Base-by-base conservation (phyloP, 2,888 invertebrate genomes). In the Parnassius glacialis region DNA sequence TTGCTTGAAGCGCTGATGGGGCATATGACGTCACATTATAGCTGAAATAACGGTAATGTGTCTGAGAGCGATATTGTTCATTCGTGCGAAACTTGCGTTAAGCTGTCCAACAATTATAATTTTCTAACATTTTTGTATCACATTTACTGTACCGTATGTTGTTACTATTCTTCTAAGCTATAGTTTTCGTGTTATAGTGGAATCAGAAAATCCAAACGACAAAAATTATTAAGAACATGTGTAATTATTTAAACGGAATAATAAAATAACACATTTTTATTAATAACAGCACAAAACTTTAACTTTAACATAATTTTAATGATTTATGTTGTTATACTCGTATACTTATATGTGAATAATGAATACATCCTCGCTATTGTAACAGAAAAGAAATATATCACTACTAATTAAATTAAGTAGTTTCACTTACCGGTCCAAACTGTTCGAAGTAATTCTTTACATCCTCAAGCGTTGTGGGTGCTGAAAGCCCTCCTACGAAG, bases 371-470 rank as follows among this genome's bases (percentile, higher is more conserved):
- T 3, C 34, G 7, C 5, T 34, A 34, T 7, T 5, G 3, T 34
- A 5, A 34, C 3, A 5, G 5, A 34, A 34, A 34, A 7, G 0
- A 5, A 34, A 34, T 25, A 34, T 34, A 34, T 34, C 5, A 25
- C 25, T 25, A 3, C 34, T 5, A 34, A 25, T 10, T 41, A 42
- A 42, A 10, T 41, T 52, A 41, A 52, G 41, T 7, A 45, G 13
- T 43, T 41, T 45, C 10, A 87, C 97, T 96, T 92, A 99, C 99
- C 96, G 98, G 97, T 92, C 99, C 99, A 92, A 98, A 99, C 92
- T 99, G 98, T 93, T 98, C 98, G 93, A 99, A 99, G 93, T 99
- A 99, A 93, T 97, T 97, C 95, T 99, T 99, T 90, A 99, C 98
- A 92, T 99, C 99, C 93, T 99, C 99, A 89, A 99, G 95, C 84